Evolutionary conservation across 2,797 vertebrate species (phyloP), one percentile per base, ranked within the genome.

Genomic region (Hydrocynus forskahlii): DNA sequence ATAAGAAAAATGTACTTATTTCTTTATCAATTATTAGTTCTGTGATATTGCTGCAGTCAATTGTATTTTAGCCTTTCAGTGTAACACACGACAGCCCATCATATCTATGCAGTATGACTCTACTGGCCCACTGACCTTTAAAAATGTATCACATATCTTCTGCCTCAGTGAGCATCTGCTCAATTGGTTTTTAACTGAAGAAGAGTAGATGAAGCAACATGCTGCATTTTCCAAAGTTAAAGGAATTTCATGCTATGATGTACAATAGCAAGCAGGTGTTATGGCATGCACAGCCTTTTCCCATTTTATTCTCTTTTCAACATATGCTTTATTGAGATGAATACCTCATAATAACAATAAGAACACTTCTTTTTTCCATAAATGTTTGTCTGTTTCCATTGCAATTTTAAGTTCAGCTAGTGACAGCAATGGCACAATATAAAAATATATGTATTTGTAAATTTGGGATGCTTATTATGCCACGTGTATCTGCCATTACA

Each of bases 141-240:
- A 86, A 86, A 77, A 86, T 84, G 55, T 12, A 86, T 86, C 43
- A 71, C 55, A 79, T 77, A 73, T 67, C 23, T 81, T 81, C 79
- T 77, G 76, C 82, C 82, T 84, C 74, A 74, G 85, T 69, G 68
- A 76, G 72, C 60, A 81, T 78, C 72, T 81, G 78, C 71, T 83
- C 79, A 75, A 48, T 52, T 83, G 66, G 75, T 82, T 80, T 81
- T 83, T 78, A 48, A 76, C 45, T 54, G 64, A 60, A 38, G 54
- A 81, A 21, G 52, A 68, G 29, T 48, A 83, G 29, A 66, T 43
- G 35, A 50, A 72, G 69, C 25, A 69, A 57, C 70, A 54, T 52
- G 59, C 29, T 67, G 25, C 7, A n/a, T 48, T 57, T 29, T 25
- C 29, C 19, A 9, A 19, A 17, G 48, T 35, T 55, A 23, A 57